Conservation (phyloP, 2,797 vertebrate genomes). For the Xyrichtys novacula region DNA sequence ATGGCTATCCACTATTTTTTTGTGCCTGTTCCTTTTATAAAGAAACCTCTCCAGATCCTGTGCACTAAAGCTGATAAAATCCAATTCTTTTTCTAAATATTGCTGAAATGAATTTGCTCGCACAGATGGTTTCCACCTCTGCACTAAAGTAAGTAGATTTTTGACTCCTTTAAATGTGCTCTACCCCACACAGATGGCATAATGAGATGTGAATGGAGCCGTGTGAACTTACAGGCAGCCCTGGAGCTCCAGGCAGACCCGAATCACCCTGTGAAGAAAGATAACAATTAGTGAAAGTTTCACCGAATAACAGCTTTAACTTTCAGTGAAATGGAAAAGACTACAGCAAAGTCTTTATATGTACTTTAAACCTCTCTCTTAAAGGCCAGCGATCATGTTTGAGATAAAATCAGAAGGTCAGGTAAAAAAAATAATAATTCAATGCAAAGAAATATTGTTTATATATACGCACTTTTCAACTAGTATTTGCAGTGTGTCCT, state of each 20-base stretch:
- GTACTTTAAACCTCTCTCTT: slow-evolving; percentile 25
- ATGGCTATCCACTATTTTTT: too few relatives aligned
- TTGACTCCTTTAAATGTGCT: slow-evolving; percentile 25
- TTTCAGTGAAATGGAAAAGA: neutral
- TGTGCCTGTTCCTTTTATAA: too few relatives aligned
- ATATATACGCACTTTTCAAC: slow-evolving; percentile 42
- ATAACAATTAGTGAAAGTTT: slow-evolving; percentile 44
- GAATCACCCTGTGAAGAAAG: slow-evolving; percentile 86
- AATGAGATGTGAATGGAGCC: slow-evolving; percentile 59
- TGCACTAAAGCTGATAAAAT: too few relatives aligned
- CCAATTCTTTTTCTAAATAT: too few relatives aligned
- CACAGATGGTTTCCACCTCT: neutral
- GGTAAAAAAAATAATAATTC: slow-evolving; percentile 40
- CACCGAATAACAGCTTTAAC: slow-evolving; percentile 29
- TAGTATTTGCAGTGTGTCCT: slow-evolving; percentile 68
- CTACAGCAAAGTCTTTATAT: slow-evolving; percentile 24
- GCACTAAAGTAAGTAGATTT: slow-evolving; percentile 14
- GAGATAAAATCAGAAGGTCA: slow-evolving; percentile 56
- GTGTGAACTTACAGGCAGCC: slow-evolving; percentile 86
- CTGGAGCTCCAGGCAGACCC: slow-evolving; percentile 86
- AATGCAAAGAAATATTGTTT: slow-evolving; percentile 37
- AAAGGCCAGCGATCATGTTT: slow-evolving; percentile 29
- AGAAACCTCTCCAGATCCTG: too few relatives aligned
- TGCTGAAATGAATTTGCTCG: too few relatives aligned
- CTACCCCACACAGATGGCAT: slow-evolving; percentile 25